Conservation (phyloP, 1,140 invertebrate species). For the Lysiphlebus fabarum region DNA sequence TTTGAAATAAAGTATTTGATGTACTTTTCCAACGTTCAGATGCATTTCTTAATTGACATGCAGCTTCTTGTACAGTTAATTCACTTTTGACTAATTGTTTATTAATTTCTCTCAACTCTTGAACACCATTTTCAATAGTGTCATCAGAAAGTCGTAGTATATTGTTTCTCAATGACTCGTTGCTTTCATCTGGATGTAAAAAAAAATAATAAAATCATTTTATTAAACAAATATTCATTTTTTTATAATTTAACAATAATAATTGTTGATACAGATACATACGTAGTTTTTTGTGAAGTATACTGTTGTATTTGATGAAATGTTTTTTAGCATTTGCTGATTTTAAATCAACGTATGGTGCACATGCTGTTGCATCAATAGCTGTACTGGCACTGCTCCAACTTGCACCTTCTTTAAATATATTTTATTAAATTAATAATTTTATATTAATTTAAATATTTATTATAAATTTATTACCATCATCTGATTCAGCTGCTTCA, state of each 20-base stretch:
- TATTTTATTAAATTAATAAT: neutral
- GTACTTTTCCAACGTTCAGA: conserved; percentile 37
- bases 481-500: conserved; percentile 52
- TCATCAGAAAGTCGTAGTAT: conserved; percentile 41
- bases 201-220: conserved; percentile 31
- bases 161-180: conserved; percentile 46
- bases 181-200: conserved; percentile 45
- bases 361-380: conserved; percentile 45
- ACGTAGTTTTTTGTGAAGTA: conserved; percentile 53
- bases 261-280: no score
- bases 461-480: no score
- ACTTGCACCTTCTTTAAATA: conserved; percentile 40
- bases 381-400: conserved; percentile 45
- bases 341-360: conserved; percentile 44
- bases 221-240: conserved; percentile 36
- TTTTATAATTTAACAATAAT: no score
- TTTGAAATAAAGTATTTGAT: conserved; percentile 38
- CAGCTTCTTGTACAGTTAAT: conserved; percentile 49
- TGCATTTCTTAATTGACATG: conserved; percentile 43
- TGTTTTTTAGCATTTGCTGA: conserved; percentile 40
- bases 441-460: no score
- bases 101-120: conserved; percentile 47
- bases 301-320: conserved; percentile 51
- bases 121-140: conserved; percentile 39
- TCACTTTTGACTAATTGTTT: conserved; percentile 50